Base-by-base conservation (phyloP, 2,888 invertebrate genomes). In the Eupsilia transversa region DNA sequence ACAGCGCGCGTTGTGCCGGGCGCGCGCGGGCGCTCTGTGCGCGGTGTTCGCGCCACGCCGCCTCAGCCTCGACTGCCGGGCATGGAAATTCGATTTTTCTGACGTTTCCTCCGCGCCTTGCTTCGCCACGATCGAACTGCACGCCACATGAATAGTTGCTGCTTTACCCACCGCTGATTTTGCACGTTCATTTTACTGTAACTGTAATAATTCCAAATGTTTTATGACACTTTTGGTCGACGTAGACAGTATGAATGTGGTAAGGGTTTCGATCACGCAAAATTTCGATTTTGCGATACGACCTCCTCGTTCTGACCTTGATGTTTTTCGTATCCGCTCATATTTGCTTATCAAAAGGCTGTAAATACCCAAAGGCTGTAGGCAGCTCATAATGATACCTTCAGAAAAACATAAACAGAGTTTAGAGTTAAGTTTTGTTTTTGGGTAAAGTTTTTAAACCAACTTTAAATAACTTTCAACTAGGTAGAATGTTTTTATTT, bases 71-170 rank as follows among this genome's bases (percentile, higher is more conserved):
- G 95, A 96, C 96, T 96, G 96, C 93, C 95, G 95, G 92, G 92
- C 95, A 94, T 95, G 95, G 94, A 95, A 96, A 95, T 96, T 96
- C 96, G 96, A 96, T 96, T 96, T 96, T 96, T 94, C 95, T 95
- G 95, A 95, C 96, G 94, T 96, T 95, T 96, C 95, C 96, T 95
- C 96, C 96, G 95, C 96, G 94, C 96, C 96, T 96, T 94, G 92
- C 91, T 91, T 91, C 86, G 88, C 93, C 92, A 92, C 96, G 96
- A 96, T 96, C 96, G 96, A 96, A 96, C 92, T 95, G 95, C 95
- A 96, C 94, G 95, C 94, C 92, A 94, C 92, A 91, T 92, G 92
- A 92, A 93, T 89, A 91, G 90, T 91, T 89, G 70, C 71, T 57
- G 46, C 46, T 70, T 70, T 68, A 91, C 90, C 92, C 90, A 87